Percentiles rank a stretch among this genome's conserved stretches.
Evolutionary conservation across 2,113 vertebrate genomes (phyloP).

Genomic region (Gadus macrocephalus): DNA sequence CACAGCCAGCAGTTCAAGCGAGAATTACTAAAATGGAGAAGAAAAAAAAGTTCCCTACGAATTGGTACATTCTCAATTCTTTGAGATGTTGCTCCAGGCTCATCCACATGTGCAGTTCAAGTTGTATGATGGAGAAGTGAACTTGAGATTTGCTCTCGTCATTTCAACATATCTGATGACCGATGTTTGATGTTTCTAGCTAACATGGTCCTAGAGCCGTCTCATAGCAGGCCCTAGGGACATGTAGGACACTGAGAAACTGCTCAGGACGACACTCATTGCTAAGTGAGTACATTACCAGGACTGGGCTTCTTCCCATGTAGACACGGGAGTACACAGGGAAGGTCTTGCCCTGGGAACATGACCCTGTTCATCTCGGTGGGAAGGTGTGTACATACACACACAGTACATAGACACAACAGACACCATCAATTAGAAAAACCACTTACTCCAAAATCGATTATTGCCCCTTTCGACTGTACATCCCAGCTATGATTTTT

Average conservation of each 20-base stretch:
- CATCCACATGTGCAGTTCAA: slow-evolving; percentile 21
- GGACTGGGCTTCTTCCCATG: slow-evolving; percentile 36
- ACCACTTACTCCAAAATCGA: slow-evolving; percentile 50
- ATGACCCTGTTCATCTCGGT: slow-evolving; percentile 65
- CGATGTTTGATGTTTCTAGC: not conserved
- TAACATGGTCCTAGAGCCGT: slow-evolving; percentile 17
- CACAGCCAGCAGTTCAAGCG: slow-evolving; percentile 12
- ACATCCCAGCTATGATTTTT: slow-evolving; percentile 73
- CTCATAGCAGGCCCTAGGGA: slow-evolving; percentile 33
- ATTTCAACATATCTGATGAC: slow-evolving; percentile 21
- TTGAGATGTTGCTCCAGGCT: slow-evolving; percentile 22
- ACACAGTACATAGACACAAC: slow-evolving; percentile 64
- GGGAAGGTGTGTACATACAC: slow-evolving; percentile 58
- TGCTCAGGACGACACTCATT: slow-evolving; percentile 50
- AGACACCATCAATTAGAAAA: slow-evolving; percentile 65
- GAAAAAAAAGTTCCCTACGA: not conserved
- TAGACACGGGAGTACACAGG: slow-evolving; percentile 19
- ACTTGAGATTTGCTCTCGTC: slow-evolving; percentile 18
- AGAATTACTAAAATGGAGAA: too few species aligned
- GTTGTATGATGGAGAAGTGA: slow-evolving; percentile 20
- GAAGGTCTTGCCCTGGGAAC: slow-evolving; percentile 35
- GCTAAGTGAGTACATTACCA: slow-evolving; percentile 54
- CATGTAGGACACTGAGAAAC: slow-evolving; percentile 47
- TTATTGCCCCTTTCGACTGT: slow-evolving; percentile 72
- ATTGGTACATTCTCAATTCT: slow-evolving; percentile 4